Conservation (phyloP, 2,888 invertebrate genomes). For the Pecten maximus region DNA sequence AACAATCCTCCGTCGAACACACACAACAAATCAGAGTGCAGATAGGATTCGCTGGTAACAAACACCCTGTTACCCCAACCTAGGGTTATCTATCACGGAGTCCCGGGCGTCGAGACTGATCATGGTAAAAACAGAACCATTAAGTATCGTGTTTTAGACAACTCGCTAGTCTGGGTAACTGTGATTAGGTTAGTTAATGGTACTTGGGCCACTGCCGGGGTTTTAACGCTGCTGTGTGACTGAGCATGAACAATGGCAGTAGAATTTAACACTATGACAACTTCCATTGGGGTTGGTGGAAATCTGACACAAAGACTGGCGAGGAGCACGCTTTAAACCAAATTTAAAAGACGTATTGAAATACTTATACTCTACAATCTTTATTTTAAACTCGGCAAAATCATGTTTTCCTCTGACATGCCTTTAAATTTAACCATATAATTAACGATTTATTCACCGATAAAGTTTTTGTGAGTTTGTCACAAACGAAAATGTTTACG, state of each 20-base stretch:
- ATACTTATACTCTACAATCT: neutral
- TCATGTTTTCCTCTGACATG: too few relatives aligned
- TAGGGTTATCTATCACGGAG: neutral
- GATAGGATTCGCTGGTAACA: too few relatives aligned
- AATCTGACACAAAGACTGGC: neutral
- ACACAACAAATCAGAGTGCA: too few relatives aligned
- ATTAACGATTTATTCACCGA: too few relatives aligned
- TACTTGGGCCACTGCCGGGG: neutral
- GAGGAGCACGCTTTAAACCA: neutral
- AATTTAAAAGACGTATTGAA: neutral
- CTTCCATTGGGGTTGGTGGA: neutral
- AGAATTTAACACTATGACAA: slow-evolving; percentile 26
- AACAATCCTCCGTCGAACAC: too few relatives aligned
- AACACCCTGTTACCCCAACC: neutral
- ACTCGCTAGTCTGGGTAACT: neutral
- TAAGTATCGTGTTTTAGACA: neutral
- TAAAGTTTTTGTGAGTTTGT: neutral
- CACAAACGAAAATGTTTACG: neutral
- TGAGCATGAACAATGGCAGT: neutral
- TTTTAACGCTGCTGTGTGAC: neutral
- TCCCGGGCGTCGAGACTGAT: neutral
- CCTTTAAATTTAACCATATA: too few relatives aligned
- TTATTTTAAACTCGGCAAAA: too few relatives aligned
- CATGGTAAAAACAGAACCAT: neutral
- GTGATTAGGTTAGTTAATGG: neutral